Evolutionary conservation across 2,797 vertebrate species (phyloP), one percentile per base, ranked within the genome.

Genomic region (Bradypus variegatus): DNA sequence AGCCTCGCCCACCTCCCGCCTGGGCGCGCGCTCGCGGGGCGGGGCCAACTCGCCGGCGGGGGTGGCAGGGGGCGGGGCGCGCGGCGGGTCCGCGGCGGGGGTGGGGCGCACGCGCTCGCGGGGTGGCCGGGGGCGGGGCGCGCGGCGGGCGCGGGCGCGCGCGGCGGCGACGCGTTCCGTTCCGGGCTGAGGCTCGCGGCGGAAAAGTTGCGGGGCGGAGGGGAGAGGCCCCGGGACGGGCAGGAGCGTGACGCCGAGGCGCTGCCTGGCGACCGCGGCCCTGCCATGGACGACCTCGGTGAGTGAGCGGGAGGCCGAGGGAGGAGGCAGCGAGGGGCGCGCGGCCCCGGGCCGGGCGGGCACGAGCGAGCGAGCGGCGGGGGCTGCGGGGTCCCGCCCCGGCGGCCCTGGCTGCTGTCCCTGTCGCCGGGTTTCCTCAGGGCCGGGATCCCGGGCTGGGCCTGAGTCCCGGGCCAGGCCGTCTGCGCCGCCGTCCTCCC

Each of bases 261-360:
- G 87, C 75, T 23, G 60, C 12, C 73, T 55, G 53, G 73, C 86
- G 29, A 72, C 70, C 21, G 9, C 77, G 38, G 82, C 73, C n/a
- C 45, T 53, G n/a, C 93, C 94, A 95, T 96, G 96, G 95, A 96
- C 92, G 95, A 95, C 92, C 96, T 96, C 45, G 95, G 94, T 96
- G 94, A 96, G 96, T 94, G 88, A 82, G 85, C 76, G 19, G 62
- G 92, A 82, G 84, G 89, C 55, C 48, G 58, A 64, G 77, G 85
- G 70, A 73, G 86, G 73, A 62, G 67, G 77, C 50, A 13, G 92
- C 72, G 29, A 53, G 60, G 87, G 87, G 93, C 81, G 86, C 92
- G 89, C 94, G 82, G 93, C 92, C 77, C 72, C 21, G 72, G 81
- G 83, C 76, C 86, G 6, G 62, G 70, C 60, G 86, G 83, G 85